These are phyloP conservation scores for Ammodytes dubius DNA, from an alignment of 2,113 vertebrate genomes.

Conservation along the genomic window DNA sequence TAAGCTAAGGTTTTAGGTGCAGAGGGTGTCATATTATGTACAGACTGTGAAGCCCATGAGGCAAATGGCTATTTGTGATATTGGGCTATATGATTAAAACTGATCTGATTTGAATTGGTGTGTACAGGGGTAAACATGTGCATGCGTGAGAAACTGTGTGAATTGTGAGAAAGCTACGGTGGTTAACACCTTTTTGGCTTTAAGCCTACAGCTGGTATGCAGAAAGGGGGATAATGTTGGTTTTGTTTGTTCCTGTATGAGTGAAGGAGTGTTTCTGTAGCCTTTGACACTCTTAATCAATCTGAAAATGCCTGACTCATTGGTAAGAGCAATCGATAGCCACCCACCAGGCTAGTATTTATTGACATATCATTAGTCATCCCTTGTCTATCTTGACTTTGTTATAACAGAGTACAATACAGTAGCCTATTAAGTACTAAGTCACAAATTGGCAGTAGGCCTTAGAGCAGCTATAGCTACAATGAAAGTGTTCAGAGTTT, in stretches of 20 bases:
- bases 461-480: neutral
- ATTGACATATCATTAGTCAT: neutral
- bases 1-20: too few relatives aligned
- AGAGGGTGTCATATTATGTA: too few relatives aligned
- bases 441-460: neutral
- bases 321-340: neutral
- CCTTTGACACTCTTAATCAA: neutral
- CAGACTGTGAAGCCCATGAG: too few relatives aligned
- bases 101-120: neutral
- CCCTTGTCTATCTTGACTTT: neutral
- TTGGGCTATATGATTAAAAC: too few relatives aligned
- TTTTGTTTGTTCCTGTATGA: neutral
- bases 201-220: neutral
- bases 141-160: neutral
- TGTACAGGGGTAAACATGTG: neutral
- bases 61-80: too few relatives aligned
- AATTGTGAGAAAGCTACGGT: neutral
- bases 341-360: neutral
- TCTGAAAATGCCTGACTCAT: neutral
- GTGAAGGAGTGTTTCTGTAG: neutral
- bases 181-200: slow-evolving; percentile 11
- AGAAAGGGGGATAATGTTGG: neutral
- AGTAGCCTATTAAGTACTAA: too few relatives aligned
- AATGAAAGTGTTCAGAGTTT: neutral
- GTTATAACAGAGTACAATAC: too few relatives aligned